A percentile compares a stretch with the other conserved stretches of the same genome.
These are phyloP conservation scores for Lonchura striata DNA, from an alignment of 2,113 vertebrate genomes.

Conservation along the genomic window DNA sequence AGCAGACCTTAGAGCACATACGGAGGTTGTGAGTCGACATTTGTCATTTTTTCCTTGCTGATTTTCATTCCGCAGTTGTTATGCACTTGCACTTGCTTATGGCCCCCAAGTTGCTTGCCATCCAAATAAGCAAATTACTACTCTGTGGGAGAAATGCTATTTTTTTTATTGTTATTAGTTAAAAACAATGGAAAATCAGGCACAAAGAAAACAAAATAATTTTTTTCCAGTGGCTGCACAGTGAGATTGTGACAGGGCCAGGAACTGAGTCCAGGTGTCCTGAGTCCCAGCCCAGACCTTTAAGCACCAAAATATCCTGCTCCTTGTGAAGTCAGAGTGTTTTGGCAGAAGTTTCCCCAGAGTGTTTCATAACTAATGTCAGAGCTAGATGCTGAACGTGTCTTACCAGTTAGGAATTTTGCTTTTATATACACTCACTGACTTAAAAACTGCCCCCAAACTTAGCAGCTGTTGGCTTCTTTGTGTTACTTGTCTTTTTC, in stretches of 20 bases:
- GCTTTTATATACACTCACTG: constrained; percentile 12
- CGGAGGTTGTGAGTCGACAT: neutral
- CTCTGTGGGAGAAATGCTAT: neutral
- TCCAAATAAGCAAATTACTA: constrained; percentile 1
- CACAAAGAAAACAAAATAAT: neutral
- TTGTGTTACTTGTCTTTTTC: neutral
- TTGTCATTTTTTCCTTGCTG: constrained; percentile 13
- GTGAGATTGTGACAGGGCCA: neutral
- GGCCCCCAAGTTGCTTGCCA: neutral
- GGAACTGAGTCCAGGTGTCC: constrained; percentile 40
- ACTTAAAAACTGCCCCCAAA: constrained; percentile 1
- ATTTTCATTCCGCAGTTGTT: neutral
- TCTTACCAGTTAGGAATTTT: constrained; percentile 58
- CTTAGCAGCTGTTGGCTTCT: constrained; percentile 29
- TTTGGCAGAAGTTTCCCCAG: neutral
- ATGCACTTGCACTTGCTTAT: neutral
- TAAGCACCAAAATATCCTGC: constrained; percentile 10
- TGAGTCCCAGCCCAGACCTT: constrained; percentile 40
- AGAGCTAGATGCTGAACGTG: neutral
- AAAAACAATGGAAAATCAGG: constrained; percentile 21
- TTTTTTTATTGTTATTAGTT: neutral
- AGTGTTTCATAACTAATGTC: constrained; percentile 48
- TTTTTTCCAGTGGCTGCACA: constrained; percentile 2
- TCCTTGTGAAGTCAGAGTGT: neutral
- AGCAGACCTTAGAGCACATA: neutral